Evolutionary conservation across 2,888 invertebrate species (phyloP).

Genomic region (Dasypolia templi): DNA sequence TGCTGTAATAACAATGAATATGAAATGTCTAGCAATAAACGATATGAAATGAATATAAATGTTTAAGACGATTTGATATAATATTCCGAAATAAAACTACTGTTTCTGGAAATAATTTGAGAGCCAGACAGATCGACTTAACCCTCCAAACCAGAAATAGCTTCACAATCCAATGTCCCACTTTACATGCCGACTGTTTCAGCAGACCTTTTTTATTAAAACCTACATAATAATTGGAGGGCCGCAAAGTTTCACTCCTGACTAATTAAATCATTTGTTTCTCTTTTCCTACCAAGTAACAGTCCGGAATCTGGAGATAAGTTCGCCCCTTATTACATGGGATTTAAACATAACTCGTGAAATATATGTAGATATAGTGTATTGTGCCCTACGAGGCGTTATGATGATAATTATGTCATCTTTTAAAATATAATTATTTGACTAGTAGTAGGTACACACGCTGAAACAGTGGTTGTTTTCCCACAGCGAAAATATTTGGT

Average conservation of each 20-base stretch:
- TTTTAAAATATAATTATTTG: background rate
- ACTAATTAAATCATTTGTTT: background rate
- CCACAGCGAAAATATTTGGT: no score
- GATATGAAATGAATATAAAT: background rate
- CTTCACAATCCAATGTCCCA: slow-evolving; percentile 1
- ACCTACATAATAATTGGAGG: background rate
- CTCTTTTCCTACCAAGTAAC: background rate
- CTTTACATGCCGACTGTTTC: background rate
- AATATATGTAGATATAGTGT: background rate
- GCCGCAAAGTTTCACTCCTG: background rate
- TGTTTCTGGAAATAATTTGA: slow-evolving; percentile 4
- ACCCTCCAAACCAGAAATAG: slow-evolving; percentile 29
- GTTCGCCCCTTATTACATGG: background rate
- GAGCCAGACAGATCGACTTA: slow-evolving; percentile 15
- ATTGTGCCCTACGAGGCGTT: background rate
- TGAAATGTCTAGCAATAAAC: background rate
- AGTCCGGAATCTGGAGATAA: background rate
- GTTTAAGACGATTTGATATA: background rate
- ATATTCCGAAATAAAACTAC: background rate
- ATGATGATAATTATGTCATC: background rate
- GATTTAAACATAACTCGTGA: background rate
- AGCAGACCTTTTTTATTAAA: slow-evolving; percentile 1
- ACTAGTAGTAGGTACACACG: no score
- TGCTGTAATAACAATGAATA: slow-evolving; percentile 7
- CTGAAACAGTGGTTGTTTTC: no score